Evolutionary conservation across 2,113 vertebrate genomes (phyloP).

Genomic region (Scalopus aquaticus): DNA sequence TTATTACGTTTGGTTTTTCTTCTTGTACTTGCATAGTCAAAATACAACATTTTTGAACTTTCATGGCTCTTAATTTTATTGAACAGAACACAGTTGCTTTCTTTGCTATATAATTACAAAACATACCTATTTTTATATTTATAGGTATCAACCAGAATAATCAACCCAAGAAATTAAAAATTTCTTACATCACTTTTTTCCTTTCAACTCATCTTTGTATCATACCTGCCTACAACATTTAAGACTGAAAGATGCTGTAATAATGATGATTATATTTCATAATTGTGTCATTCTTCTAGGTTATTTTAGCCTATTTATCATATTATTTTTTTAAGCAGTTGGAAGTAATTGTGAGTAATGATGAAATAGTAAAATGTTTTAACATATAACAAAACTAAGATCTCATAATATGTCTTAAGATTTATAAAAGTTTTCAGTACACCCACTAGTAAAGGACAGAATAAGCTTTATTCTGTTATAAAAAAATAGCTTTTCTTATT

Average conservation of each 20-base stretch:
- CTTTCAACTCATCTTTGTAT: background rate
- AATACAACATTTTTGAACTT: conserved; percentile 25
- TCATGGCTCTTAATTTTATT: conserved; percentile 6
- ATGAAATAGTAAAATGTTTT: conserved; percentile 17
- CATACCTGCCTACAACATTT: background rate
- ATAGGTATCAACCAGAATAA: background rate
- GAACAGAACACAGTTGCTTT: background rate
- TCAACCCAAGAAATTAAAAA: background rate
- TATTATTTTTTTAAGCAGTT: conserved; percentile 15
- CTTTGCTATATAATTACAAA: background rate
- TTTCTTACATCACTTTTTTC: background rate
- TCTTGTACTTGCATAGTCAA: background rate
- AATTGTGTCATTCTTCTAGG: background rate
- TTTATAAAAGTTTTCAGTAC: background rate
- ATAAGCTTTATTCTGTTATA: background rate
- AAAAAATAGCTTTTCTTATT: background rate
- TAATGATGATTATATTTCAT: background rate
- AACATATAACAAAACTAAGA: background rate
- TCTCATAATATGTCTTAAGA: background rate
- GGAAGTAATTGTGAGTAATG: background rate
- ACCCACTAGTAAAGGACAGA: background rate
- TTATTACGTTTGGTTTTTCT: background rate
- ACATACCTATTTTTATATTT: conserved; percentile 21
- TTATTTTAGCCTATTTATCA: background rate
- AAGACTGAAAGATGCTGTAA: background rate